Conservation (phyloP, 2,113 vertebrate genomes). For the Dasyornis broadbenti region DNA sequence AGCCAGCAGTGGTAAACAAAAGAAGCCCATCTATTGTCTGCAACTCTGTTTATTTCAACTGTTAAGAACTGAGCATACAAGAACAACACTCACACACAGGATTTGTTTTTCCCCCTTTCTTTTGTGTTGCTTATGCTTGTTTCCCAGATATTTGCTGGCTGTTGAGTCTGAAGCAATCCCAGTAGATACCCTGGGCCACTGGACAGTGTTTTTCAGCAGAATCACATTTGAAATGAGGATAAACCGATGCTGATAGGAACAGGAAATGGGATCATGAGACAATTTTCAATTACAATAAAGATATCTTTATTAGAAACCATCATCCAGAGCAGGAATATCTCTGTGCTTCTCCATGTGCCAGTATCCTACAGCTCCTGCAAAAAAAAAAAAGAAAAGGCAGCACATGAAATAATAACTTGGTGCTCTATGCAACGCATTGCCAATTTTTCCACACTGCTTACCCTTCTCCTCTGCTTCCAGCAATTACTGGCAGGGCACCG, state of each 20-base stretch:
- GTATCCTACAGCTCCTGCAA: conserved; percentile 23
- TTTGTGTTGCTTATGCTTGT: background rate
- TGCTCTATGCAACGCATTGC: fast-evolving
- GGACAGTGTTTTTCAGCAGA: background rate
- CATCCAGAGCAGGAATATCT: background rate
- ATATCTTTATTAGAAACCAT: background rate
- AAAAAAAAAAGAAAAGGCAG: conserved; percentile 32
- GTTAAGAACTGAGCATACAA: background rate
- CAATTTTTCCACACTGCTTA: conserved; percentile 22
- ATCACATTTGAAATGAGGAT: background rate
- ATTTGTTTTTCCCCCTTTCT: background rate
- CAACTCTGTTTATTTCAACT: background rate
- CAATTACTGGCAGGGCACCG: background rate
- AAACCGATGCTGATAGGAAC: background rate
- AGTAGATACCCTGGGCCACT: background rate
- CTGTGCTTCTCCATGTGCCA: background rate
- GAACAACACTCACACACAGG: background rate
- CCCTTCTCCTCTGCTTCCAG: conserved; percentile 14
- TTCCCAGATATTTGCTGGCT: background rate
- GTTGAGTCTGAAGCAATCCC: background rate
- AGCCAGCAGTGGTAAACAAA: background rate
- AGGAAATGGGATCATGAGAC: background rate
- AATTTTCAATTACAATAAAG: background rate
- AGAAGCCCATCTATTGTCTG: background rate
- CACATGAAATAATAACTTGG: background rate